These are phyloP conservation scores for Narcine bancroftii DNA, from an alignment of 2,113 vertebrate genomes.

Conservation along the genomic window DNA sequence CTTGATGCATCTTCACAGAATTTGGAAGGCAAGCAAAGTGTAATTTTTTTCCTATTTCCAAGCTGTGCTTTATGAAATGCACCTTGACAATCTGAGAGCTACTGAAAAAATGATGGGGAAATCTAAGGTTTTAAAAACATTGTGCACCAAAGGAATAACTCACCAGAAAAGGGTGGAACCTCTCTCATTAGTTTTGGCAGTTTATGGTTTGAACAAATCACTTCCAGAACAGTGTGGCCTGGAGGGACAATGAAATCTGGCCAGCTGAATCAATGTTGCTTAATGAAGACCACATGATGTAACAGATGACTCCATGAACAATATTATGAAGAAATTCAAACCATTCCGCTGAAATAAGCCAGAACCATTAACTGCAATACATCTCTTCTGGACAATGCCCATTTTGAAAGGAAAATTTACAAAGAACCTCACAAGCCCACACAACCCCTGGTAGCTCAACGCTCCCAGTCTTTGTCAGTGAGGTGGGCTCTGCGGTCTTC, in stretches of 20 bases:
- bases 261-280: background rate
- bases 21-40: background rate
- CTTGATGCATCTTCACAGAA: background rate
- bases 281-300: conserved; percentile 21
- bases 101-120: background rate
- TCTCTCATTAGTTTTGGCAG: background rate
- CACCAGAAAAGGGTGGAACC: background rate
- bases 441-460: too few species aligned
- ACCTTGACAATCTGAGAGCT: background rate
- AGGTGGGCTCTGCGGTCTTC: too few species aligned
- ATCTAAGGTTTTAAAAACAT: background rate
- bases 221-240: conserved; percentile 1
- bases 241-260: background rate
- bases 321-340: conserved; percentile 10
- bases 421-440: too few species aligned
- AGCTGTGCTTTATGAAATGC: background rate
- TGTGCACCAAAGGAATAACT: background rate
- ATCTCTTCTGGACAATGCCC: too few species aligned
- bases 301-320: conserved; percentile 18
- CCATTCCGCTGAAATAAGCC: background rate
- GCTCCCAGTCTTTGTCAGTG: too few species aligned
- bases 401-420: background rate
- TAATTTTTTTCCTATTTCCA: background rate
- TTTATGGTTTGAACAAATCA: conserved; percentile 20
- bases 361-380: too few species aligned